phyloP scores from a whole-genome alignment of 2,888 invertebrate species.

The Catocala nupta region DNA sequence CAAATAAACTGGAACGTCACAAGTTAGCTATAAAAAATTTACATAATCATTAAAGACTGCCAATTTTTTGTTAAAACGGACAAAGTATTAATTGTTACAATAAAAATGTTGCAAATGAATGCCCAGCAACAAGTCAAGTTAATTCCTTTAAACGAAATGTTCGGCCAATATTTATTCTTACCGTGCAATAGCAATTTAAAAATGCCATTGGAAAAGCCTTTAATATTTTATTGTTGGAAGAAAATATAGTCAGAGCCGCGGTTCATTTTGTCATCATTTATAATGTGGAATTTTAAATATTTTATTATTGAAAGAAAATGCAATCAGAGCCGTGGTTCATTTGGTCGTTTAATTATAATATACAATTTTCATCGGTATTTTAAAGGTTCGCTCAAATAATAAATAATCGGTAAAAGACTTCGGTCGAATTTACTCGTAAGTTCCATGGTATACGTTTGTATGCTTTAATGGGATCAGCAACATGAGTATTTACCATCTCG shows the following conservation, averaged over 20 bases:
- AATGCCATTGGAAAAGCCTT: conserved; percentile 5
- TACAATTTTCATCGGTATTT: too few relatives aligned
- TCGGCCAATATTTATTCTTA: conserved; percentile 20
- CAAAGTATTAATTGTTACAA: too few relatives aligned
- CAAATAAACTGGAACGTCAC: conserved; percentile 5
- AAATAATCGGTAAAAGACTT: too few relatives aligned
- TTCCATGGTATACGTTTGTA: too few relatives aligned
- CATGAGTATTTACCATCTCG: too few relatives aligned
- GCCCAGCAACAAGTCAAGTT: conserved; percentile 1
- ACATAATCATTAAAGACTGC: conserved; percentile 20
- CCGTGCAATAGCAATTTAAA: conserved; percentile 23
- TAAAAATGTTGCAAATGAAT: not conserved
- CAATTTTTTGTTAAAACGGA: not conserved
- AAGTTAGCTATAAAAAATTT: conserved; percentile 5
- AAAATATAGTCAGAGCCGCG: conserved; percentile 1
- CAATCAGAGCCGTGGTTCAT: not conserved
- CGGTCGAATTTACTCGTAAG: too few relatives aligned
- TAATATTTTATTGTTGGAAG: conserved; percentile 6
- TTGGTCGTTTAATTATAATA: not conserved
- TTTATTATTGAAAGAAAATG: conserved; percentile 3
- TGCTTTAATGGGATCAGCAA: too few relatives aligned
- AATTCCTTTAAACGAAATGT: conserved; percentile 24
- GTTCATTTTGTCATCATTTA: not conserved
- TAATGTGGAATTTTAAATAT: conserved; percentile 5
- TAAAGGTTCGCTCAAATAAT: too few relatives aligned